Base-by-base conservation (phyloP, 2,888 invertebrate species). In the Lapara coniferarum region DNA sequence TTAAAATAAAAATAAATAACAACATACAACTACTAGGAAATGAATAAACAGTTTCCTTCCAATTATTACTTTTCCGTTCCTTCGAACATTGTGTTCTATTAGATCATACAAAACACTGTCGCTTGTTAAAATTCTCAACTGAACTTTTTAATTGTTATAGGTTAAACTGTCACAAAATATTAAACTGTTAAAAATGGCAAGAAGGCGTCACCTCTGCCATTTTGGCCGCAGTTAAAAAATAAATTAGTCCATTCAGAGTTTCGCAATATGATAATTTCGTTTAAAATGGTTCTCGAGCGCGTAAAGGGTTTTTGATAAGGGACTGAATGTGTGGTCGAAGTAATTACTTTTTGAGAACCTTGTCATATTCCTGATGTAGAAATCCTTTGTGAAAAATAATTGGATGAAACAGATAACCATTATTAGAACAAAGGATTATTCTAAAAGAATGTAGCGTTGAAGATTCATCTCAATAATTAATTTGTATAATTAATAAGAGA, bases 281-380 rank as follows among this genome's bases (percentile, higher is more conserved):
- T 59, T 16, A 16, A 46, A 59, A 59, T 44, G 46, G 44, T 59
- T 59, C 16, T 16, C 59, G 3, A n/a, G 46, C 59, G 59, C 44
- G 37, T 59, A 59, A 59, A 59, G 59, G 59, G n/a, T 59, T 46
- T 59, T 59, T 59, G 59, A 59, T 59, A 59, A 59, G 59, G 44
- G 59, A 16, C 16, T 5, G n/a, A 16, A 44, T 59, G 44, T 59
- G 59, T 46, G n/a, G 59, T 10, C 8, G 44, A 16, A 46, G 10
- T 59, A 44, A 59, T 59, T 59, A 44, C 0, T 12, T 59, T 59
- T 59, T 46, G 59, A 16, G 16, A 46, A 12, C n/a, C 44, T 59
- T 59, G 59, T 59, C 46, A 59, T 44, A 46, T 19, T 44, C 44
- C 44, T 46, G 16, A 44, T 59, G 59, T 59, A 16, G 44, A 10